phyloP scores from a whole-genome alignment of 2,797 vertebrate species.

The Delichon dasypus region DNA sequence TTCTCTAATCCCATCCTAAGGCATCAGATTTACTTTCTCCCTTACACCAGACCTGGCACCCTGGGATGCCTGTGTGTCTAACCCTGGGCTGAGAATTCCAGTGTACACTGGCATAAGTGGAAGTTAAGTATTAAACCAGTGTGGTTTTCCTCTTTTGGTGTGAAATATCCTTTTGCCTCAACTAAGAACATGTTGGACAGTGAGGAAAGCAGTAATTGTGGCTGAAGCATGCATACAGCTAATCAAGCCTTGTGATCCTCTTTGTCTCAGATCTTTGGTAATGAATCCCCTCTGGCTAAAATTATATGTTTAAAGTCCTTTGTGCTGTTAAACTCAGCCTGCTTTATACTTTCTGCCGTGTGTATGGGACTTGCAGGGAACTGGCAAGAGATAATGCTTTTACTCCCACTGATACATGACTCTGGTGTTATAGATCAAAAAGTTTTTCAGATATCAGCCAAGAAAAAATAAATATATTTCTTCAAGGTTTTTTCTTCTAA shows the following conservation, averaged over 20 bases:
- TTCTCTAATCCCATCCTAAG: constrained; percentile 22
- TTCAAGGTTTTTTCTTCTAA: background rate
- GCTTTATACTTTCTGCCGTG: background rate
- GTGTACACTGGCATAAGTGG: background rate
- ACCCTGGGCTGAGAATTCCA: background rate
- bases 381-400: background rate
- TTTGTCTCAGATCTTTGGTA: background rate
- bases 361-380: background rate
- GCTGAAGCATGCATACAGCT: background rate
- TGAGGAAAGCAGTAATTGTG: background rate
- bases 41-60: background rate
- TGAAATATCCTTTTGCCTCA: constrained; percentile 1
- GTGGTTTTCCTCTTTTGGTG: background rate
- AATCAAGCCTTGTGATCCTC: background rate
- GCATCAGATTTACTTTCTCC: background rate
- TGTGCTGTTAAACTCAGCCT: background rate
- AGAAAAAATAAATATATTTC: background rate
- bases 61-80: background rate
- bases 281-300: constrained; percentile 11
- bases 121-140: background rate
- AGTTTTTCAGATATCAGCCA: background rate
- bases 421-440: background rate
- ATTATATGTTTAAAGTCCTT: background rate
- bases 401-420: background rate
- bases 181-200: background rate